Evolutionary conservation across 1,140 invertebrate species (phyloP), one percentile per base, ranked within the genome.

Genomic region (Oryctes rhinoceros): DNA sequence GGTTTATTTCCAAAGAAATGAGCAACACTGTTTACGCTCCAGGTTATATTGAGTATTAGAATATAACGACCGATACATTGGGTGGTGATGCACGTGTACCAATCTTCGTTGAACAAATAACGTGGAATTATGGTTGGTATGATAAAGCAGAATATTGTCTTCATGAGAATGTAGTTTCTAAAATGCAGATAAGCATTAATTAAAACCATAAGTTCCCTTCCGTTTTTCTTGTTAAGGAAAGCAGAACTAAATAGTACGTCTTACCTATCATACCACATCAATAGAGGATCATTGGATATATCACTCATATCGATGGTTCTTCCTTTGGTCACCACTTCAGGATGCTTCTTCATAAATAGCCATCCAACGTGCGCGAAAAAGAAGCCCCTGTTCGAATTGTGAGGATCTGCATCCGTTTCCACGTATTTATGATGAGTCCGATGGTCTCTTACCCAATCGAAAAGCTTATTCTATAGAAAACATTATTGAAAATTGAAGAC

Each of bases 21-120:
- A 1, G 97, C 97, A 20, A 95, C 95, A 80, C 95, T 97, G 88
- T 99, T 99, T 0, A 99, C 97, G 48, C 97, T 89, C 97, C 98
- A 99, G 3, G 98, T 99, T 81, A 94, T 92, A 86, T 99, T 96
- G 18, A 99, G 89, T 9, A 94, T 94, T 83, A 95, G 92, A 11
- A 92, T 91, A 88, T 98, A 99, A 37, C 98, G 92, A 84, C 98
- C 92, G 83, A 98, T 88, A 85, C 94, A 95, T 7, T 86, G 83
- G 85, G 93, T 92, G 0, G 91, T 91, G n/a, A 67, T 24, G 18
- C 65, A 67, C 9, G 65, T 67, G 20, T 67, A 67, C 20, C 15
- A 67, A 67, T 67, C 65, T 88, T 99, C 98, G 67, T 91, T 91
- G 97, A 97, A 99, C 4, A 90, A 89, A 82, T 93, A 94, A 65